A percentile compares a stretch with the other conserved stretches of the same genome.
phyloP scores from a whole-genome alignment of 2,797 vertebrate species.

The Stomatorhinus walkeri region DNA sequence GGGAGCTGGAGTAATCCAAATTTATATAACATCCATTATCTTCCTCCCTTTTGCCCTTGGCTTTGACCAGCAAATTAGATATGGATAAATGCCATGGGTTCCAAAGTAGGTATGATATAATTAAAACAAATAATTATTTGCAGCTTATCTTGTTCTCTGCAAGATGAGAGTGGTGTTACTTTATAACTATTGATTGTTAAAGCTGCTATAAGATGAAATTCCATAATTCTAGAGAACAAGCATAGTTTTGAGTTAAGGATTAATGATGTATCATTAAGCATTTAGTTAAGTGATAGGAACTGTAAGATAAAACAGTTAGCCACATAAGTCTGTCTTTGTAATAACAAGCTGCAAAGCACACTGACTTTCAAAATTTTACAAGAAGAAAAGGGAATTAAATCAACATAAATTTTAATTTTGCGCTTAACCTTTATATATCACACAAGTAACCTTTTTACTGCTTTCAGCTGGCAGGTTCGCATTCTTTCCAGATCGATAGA shows the following conservation, averaged over 20 bases:
- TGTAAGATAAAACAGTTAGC: not conserved
- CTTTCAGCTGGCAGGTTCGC: slow-evolving; percentile 58
- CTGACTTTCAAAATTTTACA: not conserved
- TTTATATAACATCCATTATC: not conserved
- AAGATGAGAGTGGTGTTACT: not conserved
- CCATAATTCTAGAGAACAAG: not conserved
- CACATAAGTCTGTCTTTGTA: not conserved
- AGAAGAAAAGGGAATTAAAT: not conserved
- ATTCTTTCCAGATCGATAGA: slow-evolving; percentile 29
- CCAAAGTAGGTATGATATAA: not conserved
- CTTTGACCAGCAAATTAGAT: not conserved
- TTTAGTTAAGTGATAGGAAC: not conserved
- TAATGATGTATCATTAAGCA: not conserved
- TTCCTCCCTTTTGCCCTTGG: not conserved
- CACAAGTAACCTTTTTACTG: slow-evolving; percentile 51
- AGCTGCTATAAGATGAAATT: not conserved
- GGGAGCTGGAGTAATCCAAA: not conserved
- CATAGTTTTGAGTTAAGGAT: not conserved
- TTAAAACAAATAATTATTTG: not conserved
- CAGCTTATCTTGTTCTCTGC: not conserved
- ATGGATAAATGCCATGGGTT: not conserved
- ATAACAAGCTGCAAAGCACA: not conserved
- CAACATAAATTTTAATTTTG: not conserved
- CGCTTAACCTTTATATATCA: slow-evolving; percentile 45
- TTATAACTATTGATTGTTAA: not conserved